Conservation (phyloP, 2,888 invertebrate genomes). For the Abrostola triplasia region DNA sequence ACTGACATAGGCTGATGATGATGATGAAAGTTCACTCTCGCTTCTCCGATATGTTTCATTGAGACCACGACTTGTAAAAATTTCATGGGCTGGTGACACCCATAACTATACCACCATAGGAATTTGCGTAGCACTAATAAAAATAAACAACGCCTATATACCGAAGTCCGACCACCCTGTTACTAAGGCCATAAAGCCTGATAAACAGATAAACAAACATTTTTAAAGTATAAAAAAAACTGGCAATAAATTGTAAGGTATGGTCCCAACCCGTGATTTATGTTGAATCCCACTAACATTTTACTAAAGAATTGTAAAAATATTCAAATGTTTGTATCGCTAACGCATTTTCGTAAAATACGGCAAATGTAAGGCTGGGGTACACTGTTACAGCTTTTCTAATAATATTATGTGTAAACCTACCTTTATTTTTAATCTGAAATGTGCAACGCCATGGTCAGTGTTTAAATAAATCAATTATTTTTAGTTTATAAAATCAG, state of each 20-base stretch:
- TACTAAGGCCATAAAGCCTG: not conserved
- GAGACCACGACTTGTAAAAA: too few relatives aligned
- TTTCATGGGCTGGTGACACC: too few relatives aligned
- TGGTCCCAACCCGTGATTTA: slow-evolving; percentile 16
- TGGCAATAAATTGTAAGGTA: slow-evolving; percentile 19
- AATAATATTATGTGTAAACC: too few relatives aligned
- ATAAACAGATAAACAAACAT: slow-evolving; percentile 25
- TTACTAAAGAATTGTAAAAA: slow-evolving; percentile 20
- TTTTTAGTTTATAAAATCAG: too few relatives aligned
- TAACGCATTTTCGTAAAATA: slow-evolving; percentile 11
- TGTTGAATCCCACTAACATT: slow-evolving; percentile 21
- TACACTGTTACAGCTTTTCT: not conserved
- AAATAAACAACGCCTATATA: too few relatives aligned
- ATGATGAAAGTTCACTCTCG: too few relatives aligned
- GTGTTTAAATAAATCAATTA: not conserved
- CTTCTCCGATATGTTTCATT: too few relatives aligned
- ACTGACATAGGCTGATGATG: too few relatives aligned
- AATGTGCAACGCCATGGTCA: too few relatives aligned
- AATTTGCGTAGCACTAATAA: too few relatives aligned
- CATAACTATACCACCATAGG: too few relatives aligned
- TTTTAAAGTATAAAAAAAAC: slow-evolving; percentile 18
- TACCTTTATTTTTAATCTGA: too few relatives aligned
- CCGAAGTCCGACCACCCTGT: not conserved
- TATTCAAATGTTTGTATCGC: slow-evolving; percentile 14
- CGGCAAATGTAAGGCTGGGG: not conserved